Evolutionary conservation across 2,888 invertebrate genomes (phyloP).

Genomic region (Mesodorylaimus sp.): DNA sequence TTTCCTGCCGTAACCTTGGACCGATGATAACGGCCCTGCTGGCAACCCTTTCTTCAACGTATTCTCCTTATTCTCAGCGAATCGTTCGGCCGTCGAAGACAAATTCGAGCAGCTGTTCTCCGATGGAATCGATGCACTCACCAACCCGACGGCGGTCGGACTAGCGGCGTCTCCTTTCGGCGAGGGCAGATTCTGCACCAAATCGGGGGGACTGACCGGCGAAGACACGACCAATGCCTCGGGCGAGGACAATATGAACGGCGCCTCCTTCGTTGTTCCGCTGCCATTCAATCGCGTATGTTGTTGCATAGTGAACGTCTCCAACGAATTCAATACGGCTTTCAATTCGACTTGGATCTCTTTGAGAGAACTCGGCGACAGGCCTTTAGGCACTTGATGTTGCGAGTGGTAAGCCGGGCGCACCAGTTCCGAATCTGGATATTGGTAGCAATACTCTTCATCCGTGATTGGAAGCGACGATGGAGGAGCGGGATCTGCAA

Average conservation of each 20-base stretch:
- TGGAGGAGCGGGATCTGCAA: too few species aligned
- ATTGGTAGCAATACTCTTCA: too few species aligned
- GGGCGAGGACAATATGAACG: too few species aligned
- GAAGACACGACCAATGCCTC: too few species aligned
- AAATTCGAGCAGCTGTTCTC: not conserved
- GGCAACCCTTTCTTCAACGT: not conserved
- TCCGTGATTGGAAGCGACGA: too few species aligned
- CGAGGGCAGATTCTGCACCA: constrained; percentile 3
- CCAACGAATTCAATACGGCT: constrained; percentile 7
- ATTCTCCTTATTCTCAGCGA: not conserved
- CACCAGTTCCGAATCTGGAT: too few species aligned
- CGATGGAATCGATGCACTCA: not conserved
- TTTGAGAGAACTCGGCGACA: constrained; percentile 4
- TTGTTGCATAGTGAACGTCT: constrained; percentile 6
- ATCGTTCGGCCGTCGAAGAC: not conserved
- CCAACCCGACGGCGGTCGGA: not conserved
- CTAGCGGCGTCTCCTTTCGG: not conserved
- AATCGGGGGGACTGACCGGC: constrained; percentile 5
- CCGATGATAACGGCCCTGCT: too few species aligned
- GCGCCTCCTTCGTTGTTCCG: too few species aligned
- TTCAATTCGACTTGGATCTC: constrained; percentile 9
- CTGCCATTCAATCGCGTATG: too few species aligned
- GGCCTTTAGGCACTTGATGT: not conserved
- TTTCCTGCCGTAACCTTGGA: too few species aligned
- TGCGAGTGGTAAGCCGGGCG: too few species aligned